Conservation (phyloP, 2,797 vertebrate genomes). For the Margarornis squamiger region DNA sequence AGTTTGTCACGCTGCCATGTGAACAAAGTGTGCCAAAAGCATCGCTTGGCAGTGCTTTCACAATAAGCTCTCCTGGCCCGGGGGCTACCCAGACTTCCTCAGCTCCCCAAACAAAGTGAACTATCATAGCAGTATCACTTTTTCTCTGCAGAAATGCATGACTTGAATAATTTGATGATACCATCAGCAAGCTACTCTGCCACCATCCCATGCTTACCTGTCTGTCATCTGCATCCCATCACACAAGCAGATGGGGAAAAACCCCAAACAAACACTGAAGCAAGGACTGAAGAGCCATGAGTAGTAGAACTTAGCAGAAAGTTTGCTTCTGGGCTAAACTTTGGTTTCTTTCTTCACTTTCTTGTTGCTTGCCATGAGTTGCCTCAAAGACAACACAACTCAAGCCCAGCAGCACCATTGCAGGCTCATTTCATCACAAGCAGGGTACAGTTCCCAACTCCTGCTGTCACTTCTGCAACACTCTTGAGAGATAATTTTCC, state of each 20-base stretch:
- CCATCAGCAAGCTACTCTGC: neutral
- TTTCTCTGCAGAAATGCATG: neutral
- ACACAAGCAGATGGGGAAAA: neutral
- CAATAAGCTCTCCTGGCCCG: neutral
- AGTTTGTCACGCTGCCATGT: neutral
- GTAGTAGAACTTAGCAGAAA: neutral
- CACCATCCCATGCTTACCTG: neutral
- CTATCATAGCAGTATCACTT: neutral
- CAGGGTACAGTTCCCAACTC: neutral
- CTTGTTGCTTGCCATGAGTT: neutral
- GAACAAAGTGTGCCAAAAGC: neutral
- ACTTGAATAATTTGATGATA: neutral
- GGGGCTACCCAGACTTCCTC: neutral
- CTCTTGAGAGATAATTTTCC: neutral
- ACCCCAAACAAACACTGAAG: neutral
- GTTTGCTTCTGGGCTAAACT: neutral
- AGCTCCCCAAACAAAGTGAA: neutral
- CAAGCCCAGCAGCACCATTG: neutral
- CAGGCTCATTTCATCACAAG: neutral
- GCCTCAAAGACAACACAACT: neutral
- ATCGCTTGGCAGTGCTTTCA: neutral
- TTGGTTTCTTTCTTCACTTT: neutral
- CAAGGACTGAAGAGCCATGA: neutral
- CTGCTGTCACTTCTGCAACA: neutral
- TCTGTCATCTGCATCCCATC: neutral